Conservation (phyloP, 2,888 invertebrate genomes). For the Quadriops clusia region DNA sequence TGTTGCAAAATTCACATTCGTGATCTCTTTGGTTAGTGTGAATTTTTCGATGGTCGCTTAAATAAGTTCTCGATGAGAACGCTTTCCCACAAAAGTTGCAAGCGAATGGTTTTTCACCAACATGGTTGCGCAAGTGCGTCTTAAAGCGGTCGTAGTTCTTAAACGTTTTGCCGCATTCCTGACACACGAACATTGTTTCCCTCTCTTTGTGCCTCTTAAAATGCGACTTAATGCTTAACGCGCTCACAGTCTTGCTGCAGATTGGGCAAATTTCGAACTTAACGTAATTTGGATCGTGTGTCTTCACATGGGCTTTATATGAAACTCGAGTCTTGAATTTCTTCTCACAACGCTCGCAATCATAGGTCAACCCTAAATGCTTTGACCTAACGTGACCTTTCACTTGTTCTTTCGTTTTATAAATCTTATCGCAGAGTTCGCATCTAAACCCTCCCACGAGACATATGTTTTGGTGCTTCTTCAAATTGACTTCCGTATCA, state of each 20-base stretch:
- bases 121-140: conserved; percentile 5
- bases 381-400: too few species aligned
- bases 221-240: background rate
- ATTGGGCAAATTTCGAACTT: conserved; percentile 3
- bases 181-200: conserved; percentile 13
- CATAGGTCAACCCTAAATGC: too few species aligned
- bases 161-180: conserved; percentile 17
- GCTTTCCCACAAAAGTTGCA: conserved; percentile 19
- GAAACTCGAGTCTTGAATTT: conserved; percentile 1
- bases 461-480: too few species aligned
- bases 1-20: too few species aligned
- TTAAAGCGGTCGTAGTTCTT: conserved; percentile 8
- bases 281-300: conserved; percentile 8
- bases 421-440: too few species aligned
- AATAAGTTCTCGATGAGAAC: conserved; percentile 39
- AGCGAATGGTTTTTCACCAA: conserved; percentile 13
- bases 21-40: too few species aligned
- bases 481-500: conserved; percentile 15
- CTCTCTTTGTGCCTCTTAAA: conserved; percentile 1
- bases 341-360: conserved; percentile 9
- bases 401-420: too few species aligned
- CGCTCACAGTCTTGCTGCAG: background rate
- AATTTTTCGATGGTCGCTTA: conserved; percentile 39
- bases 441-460: too few species aligned
- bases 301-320: conserved; percentile 1